Conservation (phyloP, 1,140 invertebrate species). For the Pantala flavescens region DNA sequence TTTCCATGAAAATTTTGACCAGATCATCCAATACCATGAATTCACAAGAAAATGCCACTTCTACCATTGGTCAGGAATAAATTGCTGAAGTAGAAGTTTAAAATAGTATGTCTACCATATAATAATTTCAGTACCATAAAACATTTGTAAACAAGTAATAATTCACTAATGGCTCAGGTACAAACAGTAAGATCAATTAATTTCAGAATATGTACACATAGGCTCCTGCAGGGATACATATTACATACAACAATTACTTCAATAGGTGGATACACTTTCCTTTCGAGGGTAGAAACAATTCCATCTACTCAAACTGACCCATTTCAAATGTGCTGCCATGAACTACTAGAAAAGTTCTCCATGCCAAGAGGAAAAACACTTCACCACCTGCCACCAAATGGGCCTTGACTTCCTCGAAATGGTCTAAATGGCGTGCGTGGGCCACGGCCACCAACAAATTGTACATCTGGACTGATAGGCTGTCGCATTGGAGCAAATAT, state of each 20-base stretch:
- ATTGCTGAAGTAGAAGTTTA: background rate
- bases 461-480: background rate
- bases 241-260: background rate
- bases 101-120: background rate
- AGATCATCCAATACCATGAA: background rate
- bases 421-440: background rate
- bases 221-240: background rate
- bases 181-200: conserved; percentile 10
- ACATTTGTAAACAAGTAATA: background rate
- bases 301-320: background rate
- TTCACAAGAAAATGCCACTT: conserved; percentile 4
- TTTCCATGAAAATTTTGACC: background rate
- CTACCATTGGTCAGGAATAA: background rate
- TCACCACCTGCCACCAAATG: conserved; percentile 1
- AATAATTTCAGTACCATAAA: background rate
- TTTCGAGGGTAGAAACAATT: background rate
- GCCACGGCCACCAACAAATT: background rate
- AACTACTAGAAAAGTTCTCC: background rate
- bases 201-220: background rate
- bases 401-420: background rate
- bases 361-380: background rate
- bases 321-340: background rate
- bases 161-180: conserved; percentile 9
- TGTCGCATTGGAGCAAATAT: background rate
- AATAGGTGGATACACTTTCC: background rate